A percentile compares a stretch with the other conserved stretches of the same genome.
These are phyloP conservation scores for Neuroterus valhalla DNA, from an alignment of 1,140 invertebrate genomes.

Conservation along the genomic window DNA sequence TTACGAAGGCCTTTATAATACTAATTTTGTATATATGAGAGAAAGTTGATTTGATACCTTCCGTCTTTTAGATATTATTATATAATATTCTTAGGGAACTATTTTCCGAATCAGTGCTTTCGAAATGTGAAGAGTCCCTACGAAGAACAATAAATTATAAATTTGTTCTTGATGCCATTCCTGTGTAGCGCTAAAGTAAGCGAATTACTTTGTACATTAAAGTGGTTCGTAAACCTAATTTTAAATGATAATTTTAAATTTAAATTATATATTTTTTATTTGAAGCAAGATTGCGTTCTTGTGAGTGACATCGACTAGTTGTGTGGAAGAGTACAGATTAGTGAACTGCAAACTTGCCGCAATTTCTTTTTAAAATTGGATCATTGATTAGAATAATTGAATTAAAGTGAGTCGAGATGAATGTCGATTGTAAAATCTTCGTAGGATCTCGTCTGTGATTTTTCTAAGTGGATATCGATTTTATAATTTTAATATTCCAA, in stretches of 20 bases:
- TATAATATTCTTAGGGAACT: slow-evolving; percentile 9
- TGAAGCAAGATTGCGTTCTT: background rate
- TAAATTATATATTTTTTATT: background rate
- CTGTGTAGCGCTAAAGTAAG: slow-evolving; percentile 30
- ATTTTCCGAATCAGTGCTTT: background rate
- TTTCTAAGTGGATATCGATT: slow-evolving; percentile 21
- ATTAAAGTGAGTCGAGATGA: slow-evolving; percentile 34
- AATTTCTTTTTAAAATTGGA: background rate
- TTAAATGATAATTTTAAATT: slow-evolving; percentile 18
- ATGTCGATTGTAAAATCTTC: slow-evolving; percentile 12
- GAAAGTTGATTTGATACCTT: slow-evolving; percentile 26
- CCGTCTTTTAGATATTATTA: slow-evolving; percentile 18
- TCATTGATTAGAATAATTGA: slow-evolving; percentile 37
- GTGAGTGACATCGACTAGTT: slow-evolving; percentile 17
- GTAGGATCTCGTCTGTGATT: slow-evolving; percentile 1
- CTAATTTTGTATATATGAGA: background rate
- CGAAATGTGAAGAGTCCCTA: background rate
- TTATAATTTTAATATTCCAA: slow-evolving; percentile 38
- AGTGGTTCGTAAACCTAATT: slow-evolving; percentile 10
- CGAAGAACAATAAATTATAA: slow-evolving; percentile 9
- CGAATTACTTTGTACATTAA: background rate
- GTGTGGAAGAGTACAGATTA: background rate
- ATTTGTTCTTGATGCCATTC: slow-evolving; percentile 39
- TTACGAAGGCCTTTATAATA: background rate
- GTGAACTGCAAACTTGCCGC: background rate